Evolutionary conservation across 2,797 vertebrate species (phyloP), one percentile per base, ranked within the genome.

Genomic region (Phyllotis vaccarum): DNA sequence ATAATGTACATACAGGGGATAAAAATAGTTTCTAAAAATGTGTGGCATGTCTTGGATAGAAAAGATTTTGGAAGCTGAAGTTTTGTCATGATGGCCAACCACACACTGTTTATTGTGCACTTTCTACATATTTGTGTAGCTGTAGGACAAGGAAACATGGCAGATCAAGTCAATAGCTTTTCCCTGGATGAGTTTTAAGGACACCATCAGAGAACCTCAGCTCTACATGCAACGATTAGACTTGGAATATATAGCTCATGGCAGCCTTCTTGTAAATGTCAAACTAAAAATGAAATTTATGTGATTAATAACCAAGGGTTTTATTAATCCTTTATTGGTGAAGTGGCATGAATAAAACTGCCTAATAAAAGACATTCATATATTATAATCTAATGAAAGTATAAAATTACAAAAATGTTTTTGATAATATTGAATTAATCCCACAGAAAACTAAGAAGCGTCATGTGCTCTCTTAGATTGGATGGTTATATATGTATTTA

Each of bases 221-320:
- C 58, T 49, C 49, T 37, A 37, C 37, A n/a, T 9, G 17, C 5
- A 56, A 4, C 10, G 64, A 79, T 87, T n/a, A 49, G 29, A 92
- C 3, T 90, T 34, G 24, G 40, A 90, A 88, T n/a, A 2, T 7
- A 93, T 85, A 70, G 17, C 16, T 62, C 11, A 86, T 70, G 34
- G 49, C 43, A 12, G 52, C 22, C 5, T 96, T 95, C 89, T 58
- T 64, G 56, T 52, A 34, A 10, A 74, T 31, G 7, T 83, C 83
- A 79, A 94, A 68, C n/a, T 89, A 68, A 92, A 78, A 90, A 89
- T 68, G 10, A 86, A 92, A 90, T 82, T 81, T 89, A 75, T 91
- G 9, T 86, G 62, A 89, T 27, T 78, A 29, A 66, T 49, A 85
- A 75, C 2, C 86, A 72, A 27, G 8, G 40, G 43, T 58, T 86